Conservation (phyloP, 2,113 vertebrate species). For the Hymenochirus boettgeri region DNA sequence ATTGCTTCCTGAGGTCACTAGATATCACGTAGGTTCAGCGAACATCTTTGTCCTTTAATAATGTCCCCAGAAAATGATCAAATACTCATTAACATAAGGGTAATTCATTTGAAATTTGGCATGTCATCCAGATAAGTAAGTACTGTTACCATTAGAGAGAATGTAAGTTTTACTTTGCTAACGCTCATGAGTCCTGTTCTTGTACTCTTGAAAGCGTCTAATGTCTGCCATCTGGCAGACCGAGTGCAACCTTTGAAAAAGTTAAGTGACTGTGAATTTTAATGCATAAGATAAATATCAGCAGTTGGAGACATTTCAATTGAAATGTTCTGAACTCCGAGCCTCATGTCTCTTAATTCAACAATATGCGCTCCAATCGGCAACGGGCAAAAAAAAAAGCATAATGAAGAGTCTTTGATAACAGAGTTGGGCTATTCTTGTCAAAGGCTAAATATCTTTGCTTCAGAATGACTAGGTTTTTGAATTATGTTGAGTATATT, state of each 20-base stretch:
- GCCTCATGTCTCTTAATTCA: slow-evolving; percentile 39
- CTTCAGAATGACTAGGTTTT: slow-evolving; percentile 7
- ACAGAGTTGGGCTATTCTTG: slow-evolving; percentile 7
- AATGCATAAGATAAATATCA: slow-evolving; percentile 14
- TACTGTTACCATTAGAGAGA: slow-evolving; percentile 46
- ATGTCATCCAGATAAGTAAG: slow-evolving; percentile 52
- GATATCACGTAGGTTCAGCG: slow-evolving; percentile 60
- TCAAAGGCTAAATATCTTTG: slow-evolving; percentile 20
- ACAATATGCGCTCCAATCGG: slow-evolving; percentile 22
- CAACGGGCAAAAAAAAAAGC: background rate
- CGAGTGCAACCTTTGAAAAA: slow-evolving; percentile 33
- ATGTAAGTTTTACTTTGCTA: slow-evolving; percentile 48
- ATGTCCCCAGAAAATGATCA: slow-evolving; percentile 44
- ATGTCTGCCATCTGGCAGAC: slow-evolving; percentile 20
- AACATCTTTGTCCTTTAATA: slow-evolving; percentile 56
- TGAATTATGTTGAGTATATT: slow-evolving; percentile 29
- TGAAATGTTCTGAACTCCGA: slow-evolving; percentile 31
- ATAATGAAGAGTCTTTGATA: slow-evolving; percentile 3
- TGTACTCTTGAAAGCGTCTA: slow-evolving; percentile 29
- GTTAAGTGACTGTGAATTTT: slow-evolving; percentile 30
- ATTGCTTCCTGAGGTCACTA: slow-evolving; percentile 71
- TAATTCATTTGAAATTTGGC: slow-evolving; percentile 63
- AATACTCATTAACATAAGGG: slow-evolving; percentile 55
- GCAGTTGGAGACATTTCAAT: slow-evolving; percentile 31
- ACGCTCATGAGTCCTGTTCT: slow-evolving; percentile 45